Percentiles rank a stretch among this genome's conserved stretches.
Conservation (phyloP, 2,113 vertebrate genomes). For the Addax nasomaculatus region DNA sequence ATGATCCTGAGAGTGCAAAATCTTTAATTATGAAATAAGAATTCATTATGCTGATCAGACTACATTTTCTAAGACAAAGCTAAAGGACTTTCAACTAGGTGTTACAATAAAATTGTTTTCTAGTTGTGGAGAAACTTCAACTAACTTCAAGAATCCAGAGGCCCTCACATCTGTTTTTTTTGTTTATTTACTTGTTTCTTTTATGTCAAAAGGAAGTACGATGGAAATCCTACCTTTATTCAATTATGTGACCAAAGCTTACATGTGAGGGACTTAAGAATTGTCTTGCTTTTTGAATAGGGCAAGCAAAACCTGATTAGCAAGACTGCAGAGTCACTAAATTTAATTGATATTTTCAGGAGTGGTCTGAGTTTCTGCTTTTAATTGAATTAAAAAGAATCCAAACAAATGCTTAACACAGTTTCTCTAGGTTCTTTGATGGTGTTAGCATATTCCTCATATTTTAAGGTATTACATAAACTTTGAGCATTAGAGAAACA, state of each 20-base stretch:
- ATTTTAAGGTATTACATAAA: neutral
- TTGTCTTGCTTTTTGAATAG: neutral
- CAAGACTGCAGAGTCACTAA: neutral
- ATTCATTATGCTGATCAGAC: neutral
- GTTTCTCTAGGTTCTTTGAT: neutral
- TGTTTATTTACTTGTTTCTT: neutral
- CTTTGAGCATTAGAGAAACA: neutral
- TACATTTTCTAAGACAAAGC: neutral
- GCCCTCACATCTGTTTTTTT: neutral
- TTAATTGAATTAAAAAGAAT: neutral
- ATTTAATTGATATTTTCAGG: neutral
- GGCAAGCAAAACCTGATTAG: neutral
- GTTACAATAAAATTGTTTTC: conserved; percentile 22
- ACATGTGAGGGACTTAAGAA: neutral
- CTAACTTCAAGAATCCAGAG: neutral
- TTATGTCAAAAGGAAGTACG: neutral
- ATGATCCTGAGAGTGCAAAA: neutral
- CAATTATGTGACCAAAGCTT: neutral
- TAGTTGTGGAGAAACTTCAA: neutral
- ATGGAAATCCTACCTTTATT: conserved; percentile 9
- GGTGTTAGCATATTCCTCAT: neutral
- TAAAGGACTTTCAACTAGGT: neutral
- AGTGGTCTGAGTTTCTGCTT: neutral
- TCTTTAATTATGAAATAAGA: conserved; percentile 8
- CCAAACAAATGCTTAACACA: neutral